These are phyloP conservation scores for Oncorhynchus clarkii DNA, from an alignment of 2,113 vertebrate genomes.

Conservation along the genomic window DNA sequence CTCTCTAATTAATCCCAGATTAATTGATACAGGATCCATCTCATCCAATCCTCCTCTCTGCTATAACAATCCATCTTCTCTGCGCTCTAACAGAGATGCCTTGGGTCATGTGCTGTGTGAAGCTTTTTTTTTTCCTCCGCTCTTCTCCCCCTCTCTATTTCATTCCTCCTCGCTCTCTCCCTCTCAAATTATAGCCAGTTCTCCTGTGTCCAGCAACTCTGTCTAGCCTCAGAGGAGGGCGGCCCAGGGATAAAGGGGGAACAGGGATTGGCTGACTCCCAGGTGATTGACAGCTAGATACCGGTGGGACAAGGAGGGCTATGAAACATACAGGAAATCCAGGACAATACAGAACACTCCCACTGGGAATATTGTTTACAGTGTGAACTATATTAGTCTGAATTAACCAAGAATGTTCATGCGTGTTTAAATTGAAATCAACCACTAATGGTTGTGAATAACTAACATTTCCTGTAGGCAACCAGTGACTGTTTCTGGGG, in stretches of 20 bases:
- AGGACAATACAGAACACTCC: too few relatives aligned
- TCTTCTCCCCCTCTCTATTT: background rate
- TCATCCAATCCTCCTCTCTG: background rate
- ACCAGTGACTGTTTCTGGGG: too few relatives aligned
- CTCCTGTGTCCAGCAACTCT: background rate
- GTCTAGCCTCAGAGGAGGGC: background rate
- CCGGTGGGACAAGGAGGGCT: background rate
- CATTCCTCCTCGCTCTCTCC: background rate
- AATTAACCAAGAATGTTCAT: too few relatives aligned
- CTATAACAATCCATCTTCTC: background rate
- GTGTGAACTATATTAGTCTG: too few relatives aligned
- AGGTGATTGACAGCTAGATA: background rate
- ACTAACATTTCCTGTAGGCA: background rate
- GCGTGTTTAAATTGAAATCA: too few relatives aligned
- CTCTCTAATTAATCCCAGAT: slow-evolving; percentile 52
- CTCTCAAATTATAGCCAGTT: slow-evolving; percentile 9
- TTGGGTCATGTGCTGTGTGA: background rate
- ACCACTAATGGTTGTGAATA: too few relatives aligned
- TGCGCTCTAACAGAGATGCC: background rate
- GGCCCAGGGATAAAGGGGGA: background rate
- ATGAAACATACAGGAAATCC: too few relatives aligned
- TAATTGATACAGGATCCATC: slow-evolving; percentile 43
- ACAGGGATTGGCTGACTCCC: background rate
- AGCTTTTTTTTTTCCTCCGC: background rate
- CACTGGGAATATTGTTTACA: too few relatives aligned